These are phyloP conservation scores for Archips crataeganus DNA, from an alignment of 2,888 invertebrate genomes.

Conservation along the genomic window DNA sequence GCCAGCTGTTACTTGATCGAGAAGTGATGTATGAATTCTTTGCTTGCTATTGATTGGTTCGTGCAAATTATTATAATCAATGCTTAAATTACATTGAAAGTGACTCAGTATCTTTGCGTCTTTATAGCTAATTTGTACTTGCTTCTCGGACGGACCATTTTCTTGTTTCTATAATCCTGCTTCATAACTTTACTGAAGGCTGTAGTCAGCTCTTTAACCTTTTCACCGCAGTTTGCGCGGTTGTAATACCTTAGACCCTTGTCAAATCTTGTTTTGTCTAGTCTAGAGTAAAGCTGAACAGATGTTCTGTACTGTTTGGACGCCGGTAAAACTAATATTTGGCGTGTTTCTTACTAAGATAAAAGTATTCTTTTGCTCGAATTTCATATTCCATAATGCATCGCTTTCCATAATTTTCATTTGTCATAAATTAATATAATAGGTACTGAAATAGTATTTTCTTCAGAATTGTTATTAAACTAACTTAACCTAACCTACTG, in stretches of 20 bases:
- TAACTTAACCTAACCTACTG: no score
- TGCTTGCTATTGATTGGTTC: neutral
- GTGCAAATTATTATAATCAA: neutral
- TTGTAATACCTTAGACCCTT: neutral
- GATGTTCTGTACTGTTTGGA: neutral
- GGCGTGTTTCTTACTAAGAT: neutral
- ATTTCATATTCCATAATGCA: no score
- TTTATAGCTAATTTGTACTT: no score
- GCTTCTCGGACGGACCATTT: neutral
- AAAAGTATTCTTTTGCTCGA: no score
- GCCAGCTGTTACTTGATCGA: constrained; percentile 9
- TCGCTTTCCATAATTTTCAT: no score
- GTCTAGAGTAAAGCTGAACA: neutral
- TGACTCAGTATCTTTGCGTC: neutral
- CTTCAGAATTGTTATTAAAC: no score
- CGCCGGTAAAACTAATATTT: neutral
- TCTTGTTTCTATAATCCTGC: neutral
- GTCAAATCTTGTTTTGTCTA: neutral
- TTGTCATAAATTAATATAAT: no score
- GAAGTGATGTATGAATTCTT: constrained; percentile 18
- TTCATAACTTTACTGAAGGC: neutral
- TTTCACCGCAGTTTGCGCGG: neutral
- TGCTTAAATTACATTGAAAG: neutral
- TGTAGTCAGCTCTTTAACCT: neutral
- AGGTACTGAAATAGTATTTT: no score